phyloP scores from a whole-genome alignment of 2,113 vertebrate genomes.

The Tautogolabrus adspersus region DNA sequence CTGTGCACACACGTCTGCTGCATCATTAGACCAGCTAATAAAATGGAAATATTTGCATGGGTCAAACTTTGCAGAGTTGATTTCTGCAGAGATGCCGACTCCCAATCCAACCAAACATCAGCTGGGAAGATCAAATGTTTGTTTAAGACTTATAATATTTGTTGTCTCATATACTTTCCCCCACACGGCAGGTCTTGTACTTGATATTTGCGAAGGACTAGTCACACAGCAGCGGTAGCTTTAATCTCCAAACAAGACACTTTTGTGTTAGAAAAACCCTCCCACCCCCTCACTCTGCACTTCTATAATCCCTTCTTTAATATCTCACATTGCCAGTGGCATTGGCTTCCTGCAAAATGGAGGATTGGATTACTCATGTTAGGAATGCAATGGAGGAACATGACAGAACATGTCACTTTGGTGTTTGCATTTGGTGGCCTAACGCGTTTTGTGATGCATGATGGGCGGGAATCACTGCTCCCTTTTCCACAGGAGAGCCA shows the following conservation, averaged over 20 bases:
- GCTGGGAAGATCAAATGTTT: conserved; percentile 3
- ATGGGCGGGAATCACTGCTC: conserved; percentile 35
- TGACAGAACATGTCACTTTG: conserved; percentile 56
- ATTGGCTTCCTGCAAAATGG: conserved; percentile 63
- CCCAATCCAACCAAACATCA: not conserved
- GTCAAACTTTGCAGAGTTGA: conserved; percentile 17
- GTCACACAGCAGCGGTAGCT: conserved; percentile 44
- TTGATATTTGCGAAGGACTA: conserved; percentile 44
- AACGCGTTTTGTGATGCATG: conserved; percentile 25
- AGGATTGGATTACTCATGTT: conserved; percentile 63
- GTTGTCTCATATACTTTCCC: conserved; percentile 21
- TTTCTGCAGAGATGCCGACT: not conserved
- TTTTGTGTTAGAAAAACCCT: conserved; percentile 38
- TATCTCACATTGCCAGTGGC: conserved; percentile 65
- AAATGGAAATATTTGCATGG: conserved; percentile 32
- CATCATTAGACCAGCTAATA: conserved; percentile 27
- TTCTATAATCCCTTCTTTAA: conserved; percentile 73
- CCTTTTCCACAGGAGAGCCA: not conserved
- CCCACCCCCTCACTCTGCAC: conserved; percentile 43
- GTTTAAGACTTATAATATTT: conserved; percentile 8
- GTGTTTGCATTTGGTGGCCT: conserved; percentile 43
- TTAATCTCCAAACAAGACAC: conserved; percentile 71
- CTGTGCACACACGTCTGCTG: not conserved
- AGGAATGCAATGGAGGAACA: conserved; percentile 57
- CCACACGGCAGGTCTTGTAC: conserved; percentile 7